Base-by-base conservation (phyloP, 1,140 invertebrate genomes). In the Ceratitis capitata region DNA sequence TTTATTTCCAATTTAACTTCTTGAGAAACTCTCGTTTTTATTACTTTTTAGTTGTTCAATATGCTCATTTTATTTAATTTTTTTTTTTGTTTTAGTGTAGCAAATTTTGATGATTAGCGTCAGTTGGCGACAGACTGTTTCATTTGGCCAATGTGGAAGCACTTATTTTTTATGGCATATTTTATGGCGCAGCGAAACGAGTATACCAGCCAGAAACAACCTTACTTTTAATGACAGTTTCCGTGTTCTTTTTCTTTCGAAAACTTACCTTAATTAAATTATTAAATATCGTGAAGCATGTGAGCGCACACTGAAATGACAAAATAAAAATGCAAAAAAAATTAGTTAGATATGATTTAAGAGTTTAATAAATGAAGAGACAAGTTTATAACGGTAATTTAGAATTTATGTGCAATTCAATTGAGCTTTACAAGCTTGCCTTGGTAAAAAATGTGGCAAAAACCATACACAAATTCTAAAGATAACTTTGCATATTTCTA, bases 201-300 rank as follows among this genome's bases (percentile, higher is more conserved):
- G 16, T 69, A 35, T 39, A n/a, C 64, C 32, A 16, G 35, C 64
- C 32, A 19, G 19, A 69, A 69, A n/a, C n/a, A 26, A 39, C 14
- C 39, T 78, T 78, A 78, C 69, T 78, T 78, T 78, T 78, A 78
- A 78, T 78, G n/a, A 23, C 35, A 7, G 5, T 45, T 45, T 26
- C 9, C 9, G 16, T 19, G 10, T 69, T 16, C 2, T 49, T 49
- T 49, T 49, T 10, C 47, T 49, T 69, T 3, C 12, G 39, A 3
- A 78, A 78, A 78, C 42, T 45, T 78, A 78, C 69, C 69, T 42
- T 78, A 78, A 78, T 78, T 69, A 69, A 39, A 69, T 69, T 69
- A 69, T 69, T 78, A 42, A 78, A 78, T 78, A 45, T 19, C 35
- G 69, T 78, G 69, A 39, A 45, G 35, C 39, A 78, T 78, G 35